Evolutionary conservation across 2,888 invertebrate species (phyloP).

Genomic region (Drosophila picticornis): DNA sequence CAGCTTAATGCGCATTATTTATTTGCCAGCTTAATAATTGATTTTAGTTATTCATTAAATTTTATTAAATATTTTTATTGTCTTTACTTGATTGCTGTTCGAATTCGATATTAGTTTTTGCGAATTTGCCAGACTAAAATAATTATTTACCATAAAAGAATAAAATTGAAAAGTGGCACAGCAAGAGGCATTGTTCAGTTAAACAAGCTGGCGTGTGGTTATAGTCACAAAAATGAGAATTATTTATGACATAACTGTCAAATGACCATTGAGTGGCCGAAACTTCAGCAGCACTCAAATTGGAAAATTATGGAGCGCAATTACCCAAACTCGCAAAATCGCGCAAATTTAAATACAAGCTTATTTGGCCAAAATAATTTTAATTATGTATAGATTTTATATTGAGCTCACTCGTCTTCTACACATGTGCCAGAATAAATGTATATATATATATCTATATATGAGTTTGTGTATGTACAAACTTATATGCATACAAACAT

Average conservation of each 20-base stretch:
- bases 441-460: not conserved
- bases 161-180: conserved; percentile 6
- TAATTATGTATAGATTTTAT: conserved; percentile 66
- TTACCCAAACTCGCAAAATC: conserved; percentile 26
- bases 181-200: conserved; percentile 42
- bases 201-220: conserved; percentile 1
- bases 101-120: conserved; percentile 42
- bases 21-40: conserved; percentile 46
- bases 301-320: conserved; percentile 22
- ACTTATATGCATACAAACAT: conserved; percentile 16
- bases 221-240: conserved; percentile 36
- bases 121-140: conserved; percentile 52
- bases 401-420: conserved; percentile 9
- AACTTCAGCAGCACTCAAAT: conserved; percentile 43
- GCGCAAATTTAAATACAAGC: conserved; percentile 47
- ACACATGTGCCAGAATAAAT: not conserved
- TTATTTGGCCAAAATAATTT: conserved; percentile 64
- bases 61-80: conserved; percentile 24
- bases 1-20: conserved; percentile 49
- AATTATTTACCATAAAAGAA: conserved; percentile 53
- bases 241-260: conserved; percentile 46
- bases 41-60: conserved; percentile 43
- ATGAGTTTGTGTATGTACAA: not conserved
- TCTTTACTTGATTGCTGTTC: conserved; percentile 35
- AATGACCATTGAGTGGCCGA: conserved; percentile 31